phyloP scores from a whole-genome alignment of 2,888 invertebrate genomes.

The Andricus curvator region DNA sequence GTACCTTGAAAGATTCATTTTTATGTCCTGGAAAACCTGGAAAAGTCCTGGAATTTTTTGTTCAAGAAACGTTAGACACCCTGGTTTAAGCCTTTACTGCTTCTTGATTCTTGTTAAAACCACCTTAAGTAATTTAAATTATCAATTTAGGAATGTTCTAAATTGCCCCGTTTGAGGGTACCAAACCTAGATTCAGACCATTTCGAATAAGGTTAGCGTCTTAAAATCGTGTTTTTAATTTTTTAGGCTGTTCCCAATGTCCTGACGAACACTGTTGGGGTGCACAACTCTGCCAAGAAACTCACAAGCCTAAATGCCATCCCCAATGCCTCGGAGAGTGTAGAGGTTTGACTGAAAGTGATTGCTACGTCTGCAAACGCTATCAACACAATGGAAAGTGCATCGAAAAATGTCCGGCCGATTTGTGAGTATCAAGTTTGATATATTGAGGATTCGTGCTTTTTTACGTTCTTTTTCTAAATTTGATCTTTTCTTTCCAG shows the following conservation, averaged over 20 bases:
- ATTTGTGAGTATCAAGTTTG: conserved; percentile 81
- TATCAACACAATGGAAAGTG: conserved; percentile 81
- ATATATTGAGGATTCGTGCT: not conserved
- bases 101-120: no score
- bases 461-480: not conserved
- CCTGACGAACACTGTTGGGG: conserved; percentile 79
- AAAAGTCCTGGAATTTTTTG: no score
- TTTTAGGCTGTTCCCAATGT: conserved; percentile 84
- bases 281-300: conserved; percentile 79
- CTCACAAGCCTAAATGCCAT: conserved; percentile 82
- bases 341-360: conserved; percentile 76
- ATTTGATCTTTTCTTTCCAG: conserved; percentile 72
- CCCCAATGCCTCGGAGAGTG: conserved; percentile 91
- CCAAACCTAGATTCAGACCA: not conserved
- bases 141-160: no score
- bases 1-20: no score
- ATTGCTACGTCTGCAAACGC: conserved; percentile 86
- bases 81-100: no score
- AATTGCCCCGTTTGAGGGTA: no score
- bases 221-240: conserved; percentile 32
- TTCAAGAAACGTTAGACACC: no score
- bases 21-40: no score
- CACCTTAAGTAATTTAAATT: no score
- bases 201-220: not conserved
- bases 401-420: conserved; percentile 82